A percentile compares a stretch with the other conserved stretches of the same genome.
Evolutionary conservation across 2,113 vertebrate genomes (phyloP).

Genomic region (Gadus macrocephalus): DNA sequence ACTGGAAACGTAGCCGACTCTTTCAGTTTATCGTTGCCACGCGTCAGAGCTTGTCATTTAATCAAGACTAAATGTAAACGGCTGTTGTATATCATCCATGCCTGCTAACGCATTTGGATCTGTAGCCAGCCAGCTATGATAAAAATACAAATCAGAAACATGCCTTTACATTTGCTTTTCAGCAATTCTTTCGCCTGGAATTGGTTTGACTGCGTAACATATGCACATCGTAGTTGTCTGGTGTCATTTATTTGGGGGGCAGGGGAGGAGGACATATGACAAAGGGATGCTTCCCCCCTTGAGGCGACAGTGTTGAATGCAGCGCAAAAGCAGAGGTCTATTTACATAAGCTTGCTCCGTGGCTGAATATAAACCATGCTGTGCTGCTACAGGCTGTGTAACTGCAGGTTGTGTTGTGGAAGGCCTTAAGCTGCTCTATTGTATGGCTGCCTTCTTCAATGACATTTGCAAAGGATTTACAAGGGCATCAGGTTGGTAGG

Average conservation of each 20-base stretch:
- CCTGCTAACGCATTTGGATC: background rate
- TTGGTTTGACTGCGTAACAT: too few species aligned
- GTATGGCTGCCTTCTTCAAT: conserved; percentile 1
- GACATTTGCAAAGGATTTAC: conserved; percentile 17
- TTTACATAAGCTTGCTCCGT: conserved; percentile 48
- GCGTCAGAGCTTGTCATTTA: background rate
- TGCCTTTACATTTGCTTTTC: background rate
- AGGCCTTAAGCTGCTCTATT: conserved; percentile 14
- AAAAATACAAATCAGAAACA: too few species aligned
- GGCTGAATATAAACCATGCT: conserved; percentile 35
- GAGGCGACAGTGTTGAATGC: conserved; percentile 32
- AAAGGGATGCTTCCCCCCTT: conserved; percentile 8
- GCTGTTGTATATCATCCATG: background rate
- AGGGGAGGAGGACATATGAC: background rate
- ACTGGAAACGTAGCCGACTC: too few species aligned
- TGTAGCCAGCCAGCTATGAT: too few species aligned
- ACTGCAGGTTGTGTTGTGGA: conserved; percentile 26
- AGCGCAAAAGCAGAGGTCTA: conserved; percentile 38
- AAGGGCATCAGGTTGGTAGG: too few species aligned
- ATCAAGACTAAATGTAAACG: conserved; percentile 5
- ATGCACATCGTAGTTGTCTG: too few species aligned
- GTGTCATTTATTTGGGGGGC: background rate
- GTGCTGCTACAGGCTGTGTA: conserved; percentile 33
- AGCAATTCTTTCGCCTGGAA: background rate
- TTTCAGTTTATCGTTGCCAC: background rate